These are phyloP conservation scores for Melolontha melolontha DNA, from an alignment of 2,888 invertebrate genomes.

Conservation along the genomic window DNA sequence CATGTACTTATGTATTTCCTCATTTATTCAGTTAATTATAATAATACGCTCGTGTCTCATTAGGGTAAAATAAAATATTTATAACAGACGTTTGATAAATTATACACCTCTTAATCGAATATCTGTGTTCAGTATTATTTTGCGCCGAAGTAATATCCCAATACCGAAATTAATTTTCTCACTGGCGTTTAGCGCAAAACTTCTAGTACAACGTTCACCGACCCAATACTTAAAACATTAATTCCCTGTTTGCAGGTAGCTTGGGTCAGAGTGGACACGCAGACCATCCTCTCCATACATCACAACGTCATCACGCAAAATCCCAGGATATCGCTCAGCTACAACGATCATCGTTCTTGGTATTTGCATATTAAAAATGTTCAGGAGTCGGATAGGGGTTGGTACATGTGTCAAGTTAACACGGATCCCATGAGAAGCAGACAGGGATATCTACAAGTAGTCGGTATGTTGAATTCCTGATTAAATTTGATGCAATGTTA, in stretches of 20 bases:
- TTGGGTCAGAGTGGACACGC: conserved; percentile 93
- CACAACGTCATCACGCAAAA: conserved; percentile 93
- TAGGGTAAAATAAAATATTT: too few species aligned
- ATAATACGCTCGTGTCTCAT: too few species aligned
- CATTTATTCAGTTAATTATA: too few species aligned
- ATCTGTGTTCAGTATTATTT: too few species aligned
- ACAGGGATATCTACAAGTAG: conserved; percentile 91
- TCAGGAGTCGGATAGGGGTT: conserved; percentile 88
- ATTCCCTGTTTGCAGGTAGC: conserved; percentile 76
- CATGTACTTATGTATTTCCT: too few species aligned
- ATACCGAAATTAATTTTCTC: conserved; percentile 18
- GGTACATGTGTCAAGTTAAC: conserved; percentile 95
- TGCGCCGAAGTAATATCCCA: neutral
- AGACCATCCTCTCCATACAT: conserved; percentile 92
- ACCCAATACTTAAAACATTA: conserved; percentile 32
- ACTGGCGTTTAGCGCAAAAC: conserved; percentile 1
- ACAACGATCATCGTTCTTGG: conserved; percentile 93
- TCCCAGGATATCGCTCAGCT: conserved; percentile 86
- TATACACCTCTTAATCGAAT: too few species aligned
- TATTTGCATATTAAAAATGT: conserved; percentile 90
- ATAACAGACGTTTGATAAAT: too few species aligned
- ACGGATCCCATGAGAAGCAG: conserved; percentile 94
- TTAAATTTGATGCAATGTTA: conserved; percentile 29
- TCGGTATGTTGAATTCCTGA: conserved; percentile 74
- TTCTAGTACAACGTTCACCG: conserved; percentile 4